Conservation (phyloP, 1,140 invertebrate genomes). For the Wasmannia auropunctata region DNA sequence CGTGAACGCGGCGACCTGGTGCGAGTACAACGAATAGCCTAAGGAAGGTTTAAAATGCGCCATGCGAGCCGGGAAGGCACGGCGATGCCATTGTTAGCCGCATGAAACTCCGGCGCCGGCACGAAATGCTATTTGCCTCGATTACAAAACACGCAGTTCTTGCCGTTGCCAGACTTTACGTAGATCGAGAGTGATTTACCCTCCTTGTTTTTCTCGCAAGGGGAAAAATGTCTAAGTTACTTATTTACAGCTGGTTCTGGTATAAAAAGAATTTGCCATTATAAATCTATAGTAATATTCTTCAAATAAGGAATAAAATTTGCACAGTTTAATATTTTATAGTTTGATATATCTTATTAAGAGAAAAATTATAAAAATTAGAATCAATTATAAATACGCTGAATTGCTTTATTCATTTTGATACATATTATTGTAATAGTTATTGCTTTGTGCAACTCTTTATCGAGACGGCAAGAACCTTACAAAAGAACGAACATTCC, state of each 20-base stretch:
- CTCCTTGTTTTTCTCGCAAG: not conserved
- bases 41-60: slow-evolving; percentile 57
- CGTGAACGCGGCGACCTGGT: not conserved
- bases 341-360: too few species aligned
- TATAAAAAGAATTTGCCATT: not conserved
- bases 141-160: slow-evolving; percentile 54
- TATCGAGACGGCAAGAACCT: not conserved
- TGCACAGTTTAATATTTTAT: not conserved
- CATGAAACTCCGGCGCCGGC: not conserved
- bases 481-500: not conserved
- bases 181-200: not conserved
- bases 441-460: not conserved
- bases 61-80: not conserved
- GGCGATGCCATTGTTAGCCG: slow-evolving; percentile 51
- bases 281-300: not conserved
- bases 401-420: not conserved
- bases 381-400: not conserved
- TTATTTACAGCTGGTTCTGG: not conserved
- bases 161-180: not conserved
- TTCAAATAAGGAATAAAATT: not conserved
- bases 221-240: not conserved
- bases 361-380: not conserved
- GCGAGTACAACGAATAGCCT: slow-evolving; percentile 36
- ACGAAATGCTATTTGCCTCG: slow-evolving; percentile 25
- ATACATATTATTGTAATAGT: not conserved